Evolutionary conservation across 2,888 invertebrate genomes (phyloP).

Genomic region (Coecobrya sp.): DNA sequence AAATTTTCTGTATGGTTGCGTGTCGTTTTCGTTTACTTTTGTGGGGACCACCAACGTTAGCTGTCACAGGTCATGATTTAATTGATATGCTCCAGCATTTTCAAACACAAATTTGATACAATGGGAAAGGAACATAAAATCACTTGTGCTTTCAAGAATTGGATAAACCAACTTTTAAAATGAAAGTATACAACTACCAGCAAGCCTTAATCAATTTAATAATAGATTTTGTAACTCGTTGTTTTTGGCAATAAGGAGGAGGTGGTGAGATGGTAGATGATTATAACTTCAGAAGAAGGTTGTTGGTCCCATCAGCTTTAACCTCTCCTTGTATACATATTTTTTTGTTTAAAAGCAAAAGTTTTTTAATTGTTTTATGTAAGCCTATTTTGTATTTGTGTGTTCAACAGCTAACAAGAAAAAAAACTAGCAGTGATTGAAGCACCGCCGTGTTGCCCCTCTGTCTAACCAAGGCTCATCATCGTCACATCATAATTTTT

Average conservation of each 20-base stretch:
- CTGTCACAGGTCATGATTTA: slow-evolving; percentile 75
- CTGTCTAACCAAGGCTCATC: slow-evolving; percentile 58
- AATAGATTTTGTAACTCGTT: slow-evolving; percentile 28
- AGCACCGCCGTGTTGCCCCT: slow-evolving; percentile 10
- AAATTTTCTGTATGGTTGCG: not conserved
- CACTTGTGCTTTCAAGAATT: slow-evolving; percentile 10
- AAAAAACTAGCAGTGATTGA: not conserved
- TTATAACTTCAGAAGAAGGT: slow-evolving; percentile 31
- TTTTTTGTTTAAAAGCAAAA: not conserved
- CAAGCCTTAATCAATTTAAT: slow-evolving; percentile 30
- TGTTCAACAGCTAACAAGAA: not conserved
- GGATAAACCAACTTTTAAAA: slow-evolving; percentile 15
- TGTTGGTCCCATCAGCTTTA: slow-evolving; percentile 35
- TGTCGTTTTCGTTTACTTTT: not conserved
- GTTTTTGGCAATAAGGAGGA: slow-evolving; percentile 61
- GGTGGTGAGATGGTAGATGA: slow-evolving; percentile 32
- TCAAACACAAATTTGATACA: not conserved
- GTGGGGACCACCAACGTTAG: slow-evolving; percentile 64
- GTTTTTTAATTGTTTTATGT: slow-evolving; percentile 13
- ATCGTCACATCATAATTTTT: slow-evolving; percentile 38
- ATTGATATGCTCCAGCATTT: slow-evolving; percentile 72
- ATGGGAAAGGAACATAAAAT: not conserved
- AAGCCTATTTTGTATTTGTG: not conserved
- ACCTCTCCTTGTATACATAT: not conserved
- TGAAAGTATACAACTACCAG: not conserved